Evolutionary conservation across 2,888 invertebrate species (phyloP), one percentile per base, ranked within the genome.

Genomic region (Myopa tessellatipennis): DNA sequence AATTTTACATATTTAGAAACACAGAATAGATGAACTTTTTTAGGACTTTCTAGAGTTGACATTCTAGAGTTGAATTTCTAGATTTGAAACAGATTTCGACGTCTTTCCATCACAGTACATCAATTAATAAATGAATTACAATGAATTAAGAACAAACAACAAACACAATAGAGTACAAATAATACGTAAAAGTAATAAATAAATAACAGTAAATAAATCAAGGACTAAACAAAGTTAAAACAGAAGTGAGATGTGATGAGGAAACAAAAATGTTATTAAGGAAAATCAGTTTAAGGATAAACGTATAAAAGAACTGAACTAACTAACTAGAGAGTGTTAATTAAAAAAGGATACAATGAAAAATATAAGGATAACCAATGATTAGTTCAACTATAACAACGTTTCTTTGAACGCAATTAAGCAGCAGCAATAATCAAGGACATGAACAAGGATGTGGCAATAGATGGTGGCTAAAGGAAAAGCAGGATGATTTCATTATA

Each of bases 221-320:
- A 63, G n/a, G 18, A 18, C 12, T 34, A 55, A 34, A 4, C 10
- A 18, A 26, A 63, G 34, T 26, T 12, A 63, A 63, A 4, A 63
- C 10, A 3, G 60, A 63, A 26, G 12, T 18, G 4, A 18, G 10
- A 26, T 18, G 34, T 45, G 52, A 52, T 10, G 34, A 18, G 52
- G 50, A 52, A 18, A 69, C 4, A 18, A 7, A 69, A 65, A 26
- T 38, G 26, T 36, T 65, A 65, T 34, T 12, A 4, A 18, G 18
- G 18, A 45, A 68, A 12, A 65, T 65, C 36, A 36, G 38, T 34
- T 36, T 68, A 68, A 45, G 16, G 68, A 45, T 68, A 45, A 68
- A 4, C 45, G 10, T 26, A 69, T 69, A 50, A 69, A 69, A 34
- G 34, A 68, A 26, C 7, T 12, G 26, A 69, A 69, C 10, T 26